Base-by-base conservation (phyloP, 2,113 vertebrate species). In the Saccopteryx bilineata region DNA sequence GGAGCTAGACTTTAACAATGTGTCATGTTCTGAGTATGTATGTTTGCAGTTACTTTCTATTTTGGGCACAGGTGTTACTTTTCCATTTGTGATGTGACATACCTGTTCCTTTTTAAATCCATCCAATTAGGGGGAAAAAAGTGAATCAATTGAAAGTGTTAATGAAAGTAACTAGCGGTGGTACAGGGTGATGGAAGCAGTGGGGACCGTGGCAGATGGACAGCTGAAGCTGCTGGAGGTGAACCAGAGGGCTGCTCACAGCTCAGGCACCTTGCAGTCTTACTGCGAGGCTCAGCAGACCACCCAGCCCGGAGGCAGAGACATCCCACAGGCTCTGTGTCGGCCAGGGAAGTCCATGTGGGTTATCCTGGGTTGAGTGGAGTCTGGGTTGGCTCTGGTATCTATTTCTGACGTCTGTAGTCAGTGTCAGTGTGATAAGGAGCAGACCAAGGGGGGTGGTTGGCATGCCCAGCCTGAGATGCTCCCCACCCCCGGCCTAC, bases 21-120 rank as follows among this genome's bases (percentile, higher is more conserved):
- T 65, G 33, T 56, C 31, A 12, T 54, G 81, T 87, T 81, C 24
- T 75, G 52, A 12, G 17, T 50, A 23, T 54, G 61, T 75, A 5
- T 69, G 48, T 68, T 72, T 39, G 33, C 46, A 52, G 19, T 79
- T 48, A 11, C n/a, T 23, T 86, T 68, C 84, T 87, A 0, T 83
- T 89, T 80, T 46, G 58, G 71, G 60, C 18, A 24, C 60, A 58
- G 58, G 28, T 69, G 6, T 26, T 24, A 31, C 54, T 92, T 92
- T 87, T 80, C 78, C 33, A 13, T 92, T 89, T 84, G 17, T 69
- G 52, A 82, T 46, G 21, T 79, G 60, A 28, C 75, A 80, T 23
- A 56, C 17, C 7, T 21, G 4, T 60, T 82, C 24, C 46, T 91
- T 85, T 87, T 72, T 18, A 87, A 89, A 48, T 66, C 24, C 19